phyloP scores from a whole-genome alignment of 2,888 invertebrate species.

The Macropis europaea region DNA sequence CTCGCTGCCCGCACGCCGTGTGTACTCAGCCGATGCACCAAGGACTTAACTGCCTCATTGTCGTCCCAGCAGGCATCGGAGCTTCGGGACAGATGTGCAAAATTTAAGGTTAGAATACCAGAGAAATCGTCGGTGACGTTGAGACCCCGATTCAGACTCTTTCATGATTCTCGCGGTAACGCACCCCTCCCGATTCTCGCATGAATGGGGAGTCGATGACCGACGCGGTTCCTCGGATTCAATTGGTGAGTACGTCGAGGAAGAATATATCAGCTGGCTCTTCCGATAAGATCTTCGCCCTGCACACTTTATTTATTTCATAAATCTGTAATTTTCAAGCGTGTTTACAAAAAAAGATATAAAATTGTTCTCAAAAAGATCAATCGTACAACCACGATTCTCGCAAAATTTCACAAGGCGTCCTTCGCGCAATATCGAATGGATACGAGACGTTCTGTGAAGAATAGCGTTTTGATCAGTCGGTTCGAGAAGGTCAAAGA shows the following conservation, averaged over 20 bases:
- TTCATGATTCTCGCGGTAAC: constrained; percentile 26
- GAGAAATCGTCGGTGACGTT: constrained; percentile 48
- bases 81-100: constrained; percentile 76
- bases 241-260: constrained; percentile 6
- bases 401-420: too few relatives aligned
- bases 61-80: constrained; percentile 72
- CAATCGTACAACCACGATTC: too few relatives aligned
- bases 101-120: constrained; percentile 69
- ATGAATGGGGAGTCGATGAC: constrained; percentile 29
- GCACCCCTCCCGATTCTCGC: background rate
- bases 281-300: too few relatives aligned
- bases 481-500: constrained; percentile 19
- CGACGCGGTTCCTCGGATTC: constrained; percentile 6
- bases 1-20: constrained; percentile 65
- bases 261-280: background rate
- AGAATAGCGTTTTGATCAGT: background rate
- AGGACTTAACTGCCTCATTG: constrained; percentile 77
- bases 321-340: too few relatives aligned
- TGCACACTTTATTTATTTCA: too few relatives aligned
- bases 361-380: background rate
- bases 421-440: too few relatives aligned
- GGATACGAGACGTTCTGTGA: too few relatives aligned
- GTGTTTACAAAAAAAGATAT: too few relatives aligned
- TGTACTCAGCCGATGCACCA: constrained; percentile 76
- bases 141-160: constrained; percentile 24